Evolutionary conservation across 1,140 invertebrate genomes (phyloP), one percentile per base, ranked within the genome.

Genomic region (Alviniconcha marisindica): DNA sequence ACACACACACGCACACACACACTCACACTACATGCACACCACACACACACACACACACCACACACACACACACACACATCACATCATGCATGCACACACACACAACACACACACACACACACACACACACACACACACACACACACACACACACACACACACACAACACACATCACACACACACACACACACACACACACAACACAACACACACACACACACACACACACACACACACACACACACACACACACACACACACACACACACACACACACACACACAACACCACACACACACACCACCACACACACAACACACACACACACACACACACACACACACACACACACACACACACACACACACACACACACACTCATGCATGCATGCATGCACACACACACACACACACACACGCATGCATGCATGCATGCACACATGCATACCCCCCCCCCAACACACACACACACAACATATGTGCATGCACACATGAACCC

Each of bases 401-500:
- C 4, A 51, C 79, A 81, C 63, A 56, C 51, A 63, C 31, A 44
- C 74, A 60, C 38, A 76, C n/a, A 77, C 42, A 76, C 71, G 31
- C 36, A 66, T 24, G 38, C 31, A 69, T 36, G 18, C 44, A 76
- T 31, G 56, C 36, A 56, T 69, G 60, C 48, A 51, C 51, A 63
- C 31, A 56, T 42, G 44, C 60, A 74, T 60, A 73, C n/a, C n/a
- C n/a, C n/a, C 38, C 28, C 73, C 71, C 48, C 51, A 15, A 60
- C 36, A 38, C 51, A 73, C 44, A 63, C 77, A 79, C 24, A 79
- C 40, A 79, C n/a, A n/a, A 69, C 51, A 84, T 60, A 28, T 38
- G 28, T 60, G 80, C n/a, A 69, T 33, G 4, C 51, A 83, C 31
- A 83, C 44, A 80, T 24, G 21, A 12, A 69, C n/a, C n/a, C n/a